phyloP scores from a whole-genome alignment of 1,140 invertebrate species.

The Palaemon carinicauda region DNA sequence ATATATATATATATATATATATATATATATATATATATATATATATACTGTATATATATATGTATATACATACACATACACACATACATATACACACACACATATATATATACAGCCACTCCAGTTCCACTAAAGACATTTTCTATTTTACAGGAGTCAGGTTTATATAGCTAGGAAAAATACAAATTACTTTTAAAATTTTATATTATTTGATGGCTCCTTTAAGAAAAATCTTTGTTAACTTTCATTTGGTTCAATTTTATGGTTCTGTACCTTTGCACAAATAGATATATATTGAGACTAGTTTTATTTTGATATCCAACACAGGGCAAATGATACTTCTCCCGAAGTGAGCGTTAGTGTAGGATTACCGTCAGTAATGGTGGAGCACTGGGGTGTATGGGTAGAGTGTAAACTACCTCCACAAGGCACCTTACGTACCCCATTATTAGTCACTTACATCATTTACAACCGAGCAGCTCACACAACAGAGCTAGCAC shows the following conservation, averaged over 20 bases:
- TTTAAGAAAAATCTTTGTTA: no score
- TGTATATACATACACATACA: neutral
- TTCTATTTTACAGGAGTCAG: no score
- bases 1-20: no score
- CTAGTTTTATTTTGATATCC: neutral
- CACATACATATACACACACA: neutral
- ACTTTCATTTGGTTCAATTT: no score
- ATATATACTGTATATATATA: no score
- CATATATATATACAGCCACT: neutral
- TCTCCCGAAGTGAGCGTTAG: slow-evolving; percentile 63
- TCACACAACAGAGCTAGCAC: slow-evolving; percentile 75
- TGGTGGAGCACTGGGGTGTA: slow-evolving; percentile 74
- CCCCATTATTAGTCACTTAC: slow-evolving; percentile 71
- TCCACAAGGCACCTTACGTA: slow-evolving; percentile 77
- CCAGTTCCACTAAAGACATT: neutral
- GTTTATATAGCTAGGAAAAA: no score
- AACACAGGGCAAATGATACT: slow-evolving; percentile 10
- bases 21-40: neutral
- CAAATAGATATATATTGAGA: neutral
- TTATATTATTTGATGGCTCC: neutral
- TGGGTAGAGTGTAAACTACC: slow-evolving; percentile 77
- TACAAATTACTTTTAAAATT: no score
- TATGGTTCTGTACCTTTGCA: neutral
- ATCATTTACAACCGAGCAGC: slow-evolving; percentile 77
- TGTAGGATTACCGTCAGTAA: slow-evolving; percentile 65